These are phyloP conservation scores for Busseola fusca DNA, from an alignment of 2,888 invertebrate species.

Conservation along the genomic window DNA sequence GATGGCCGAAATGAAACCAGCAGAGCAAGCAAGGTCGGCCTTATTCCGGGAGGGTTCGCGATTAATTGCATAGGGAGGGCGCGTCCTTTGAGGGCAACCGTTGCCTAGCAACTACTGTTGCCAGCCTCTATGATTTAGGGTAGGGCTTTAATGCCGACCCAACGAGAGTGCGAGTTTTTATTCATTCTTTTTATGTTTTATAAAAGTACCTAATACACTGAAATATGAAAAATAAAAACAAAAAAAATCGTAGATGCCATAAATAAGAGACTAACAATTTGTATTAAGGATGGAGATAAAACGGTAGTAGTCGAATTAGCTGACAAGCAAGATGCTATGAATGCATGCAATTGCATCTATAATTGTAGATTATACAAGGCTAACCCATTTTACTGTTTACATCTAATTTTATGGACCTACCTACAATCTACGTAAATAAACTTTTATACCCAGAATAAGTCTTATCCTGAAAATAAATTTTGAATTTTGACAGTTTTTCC, in stretches of 20 bases:
- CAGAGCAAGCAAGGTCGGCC: slow-evolving; percentile 64
- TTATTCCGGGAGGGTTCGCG: slow-evolving; percentile 66
- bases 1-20: slow-evolving; percentile 61
- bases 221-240: too few species aligned
- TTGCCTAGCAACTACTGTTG: slow-evolving; percentile 59
- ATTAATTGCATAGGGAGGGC: slow-evolving; percentile 70
- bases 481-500: neutral
- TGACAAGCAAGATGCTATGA: neutral
- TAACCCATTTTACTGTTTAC: neutral
- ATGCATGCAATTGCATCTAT: too few species aligned
- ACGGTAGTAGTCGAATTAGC: neutral
- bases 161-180: slow-evolving; percentile 34
- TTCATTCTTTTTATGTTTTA: slow-evolving; percentile 34
- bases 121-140: slow-evolving; percentile 44
- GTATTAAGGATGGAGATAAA: neutral
- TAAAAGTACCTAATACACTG: neutral
- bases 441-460: neutral
- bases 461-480: neutral
- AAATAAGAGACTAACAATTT: neutral
- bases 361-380: neutral
- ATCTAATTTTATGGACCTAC: neutral
- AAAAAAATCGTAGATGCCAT: too few species aligned
- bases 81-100: slow-evolving; percentile 64
- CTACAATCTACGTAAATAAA: neutral
- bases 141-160: slow-evolving; percentile 30